These are phyloP conservation scores for Ailurus styani DNA, from an alignment of 2,113 vertebrate genomes.

Conservation along the genomic window DNA sequence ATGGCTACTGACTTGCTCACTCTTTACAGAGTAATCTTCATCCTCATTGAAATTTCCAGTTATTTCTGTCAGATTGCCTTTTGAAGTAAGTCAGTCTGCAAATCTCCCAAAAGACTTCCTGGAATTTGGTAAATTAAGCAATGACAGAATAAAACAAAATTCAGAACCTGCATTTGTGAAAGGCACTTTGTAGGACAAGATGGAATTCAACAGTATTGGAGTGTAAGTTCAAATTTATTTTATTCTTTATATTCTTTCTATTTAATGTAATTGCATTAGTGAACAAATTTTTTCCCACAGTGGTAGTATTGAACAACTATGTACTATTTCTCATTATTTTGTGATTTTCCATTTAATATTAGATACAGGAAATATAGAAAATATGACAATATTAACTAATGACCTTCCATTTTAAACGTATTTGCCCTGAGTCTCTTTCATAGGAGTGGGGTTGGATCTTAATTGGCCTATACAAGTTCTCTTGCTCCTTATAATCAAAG, in stretches of 20 bases:
- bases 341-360: neutral
- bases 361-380: neutral
- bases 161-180: neutral
- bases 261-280: neutral
- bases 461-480: neutral
- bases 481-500: neutral
- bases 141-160: constrained; percentile 39
- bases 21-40: neutral
- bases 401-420: neutral
- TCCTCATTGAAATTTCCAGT: constrained; percentile 35
- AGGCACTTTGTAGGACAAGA: neutral
- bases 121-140: constrained; percentile 40
- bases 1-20: neutral
- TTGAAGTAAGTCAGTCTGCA: constrained; percentile 27
- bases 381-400: neutral
- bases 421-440: neutral
- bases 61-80: constrained; percentile 44
- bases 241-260: constrained; percentile 18
- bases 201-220: neutral
- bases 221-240: constrained; percentile 39
- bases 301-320: neutral
- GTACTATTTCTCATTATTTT: neutral
- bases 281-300: neutral
- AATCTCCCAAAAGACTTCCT: constrained; percentile 25
- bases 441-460: neutral